Percentiles rank a stretch among this genome's conserved stretches.
Conservation (phyloP, 1,140 invertebrate species). For the Temnothorax longispinosus region DNA sequence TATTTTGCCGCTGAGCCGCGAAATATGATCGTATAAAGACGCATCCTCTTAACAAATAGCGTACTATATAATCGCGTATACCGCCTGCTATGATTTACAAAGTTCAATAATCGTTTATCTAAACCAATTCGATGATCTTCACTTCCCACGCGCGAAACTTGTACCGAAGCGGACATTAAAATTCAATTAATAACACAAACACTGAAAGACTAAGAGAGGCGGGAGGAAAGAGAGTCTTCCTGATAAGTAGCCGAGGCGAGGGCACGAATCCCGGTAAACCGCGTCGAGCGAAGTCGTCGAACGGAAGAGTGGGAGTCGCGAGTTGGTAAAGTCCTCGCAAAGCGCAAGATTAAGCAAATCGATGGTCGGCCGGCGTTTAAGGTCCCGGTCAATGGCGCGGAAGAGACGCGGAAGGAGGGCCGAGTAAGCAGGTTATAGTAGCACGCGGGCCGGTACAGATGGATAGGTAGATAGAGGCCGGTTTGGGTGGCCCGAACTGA, state of each 20-base stretch:
- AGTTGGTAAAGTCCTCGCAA: conserved; percentile 74
- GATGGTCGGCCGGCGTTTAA: conserved; percentile 75
- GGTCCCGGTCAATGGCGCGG: conserved; percentile 83
- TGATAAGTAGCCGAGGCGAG: conserved; percentile 66
- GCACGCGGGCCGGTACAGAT: conserved; percentile 77
- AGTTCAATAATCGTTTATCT: background rate
- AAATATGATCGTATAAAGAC: conserved; percentile 33
- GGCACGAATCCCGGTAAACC: conserved; percentile 65
- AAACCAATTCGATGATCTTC: conserved; percentile 9
- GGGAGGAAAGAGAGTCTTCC: background rate
- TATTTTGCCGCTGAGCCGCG: conserved; percentile 14
- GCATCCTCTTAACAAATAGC: conserved; percentile 10
- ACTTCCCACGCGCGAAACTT: background rate
- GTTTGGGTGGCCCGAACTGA: conserved; percentile 81
- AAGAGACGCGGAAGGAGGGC: conserved; percentile 79
- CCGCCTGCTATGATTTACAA: background rate
- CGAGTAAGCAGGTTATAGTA: conserved; percentile 82
- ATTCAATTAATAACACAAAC: conserved; percentile 59
- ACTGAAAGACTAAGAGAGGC: background rate
- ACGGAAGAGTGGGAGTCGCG: conserved; percentile 53
- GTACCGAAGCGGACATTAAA: conserved; percentile 17
- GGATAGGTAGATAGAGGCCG: conserved; percentile 80
- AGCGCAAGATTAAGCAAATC: conserved; percentile 78
- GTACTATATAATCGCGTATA: background rate
- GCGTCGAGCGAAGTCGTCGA: conserved; percentile 65